Base-by-base conservation (phyloP, 1,140 invertebrate species). In the Nebria ingens region DNA sequence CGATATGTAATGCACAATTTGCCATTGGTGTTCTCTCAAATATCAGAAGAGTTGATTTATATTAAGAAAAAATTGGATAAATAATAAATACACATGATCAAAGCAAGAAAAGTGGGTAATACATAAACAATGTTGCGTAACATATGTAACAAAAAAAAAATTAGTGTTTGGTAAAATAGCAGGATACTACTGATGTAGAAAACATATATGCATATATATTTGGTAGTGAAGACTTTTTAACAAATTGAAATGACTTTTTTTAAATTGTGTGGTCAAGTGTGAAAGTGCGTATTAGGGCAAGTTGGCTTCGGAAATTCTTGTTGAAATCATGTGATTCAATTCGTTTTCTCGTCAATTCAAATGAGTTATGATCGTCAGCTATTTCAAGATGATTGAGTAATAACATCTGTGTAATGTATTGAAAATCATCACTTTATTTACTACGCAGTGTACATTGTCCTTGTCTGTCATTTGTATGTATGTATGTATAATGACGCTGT, bases 211-310 rank as follows among this genome's bases (percentile, higher is more conserved):
- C 17, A 45, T 17, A 45, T 45, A 45, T 45, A 45, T 11, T 34
- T 45, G 40, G 40, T 45, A 45, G 40, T 45, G 40, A 45, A 17
- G 40, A 45, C 40, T 45, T 45, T 29, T 45, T 45, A 45, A 45
- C 40, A 45, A 45, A 45, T 45, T 45, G 15, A 45, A 45, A 45
- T 12, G 40, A 45, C 40, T 45, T 45, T 45, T 45, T 45, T 45
- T 45, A 11, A 45, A 45, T 45, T 45, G 40, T 45, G 40, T 17
- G 40, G 25, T 45, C 9, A 12, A 45, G 17, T 12, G 40, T 45
- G 40, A 12, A 17, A 45, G 40, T 45, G 40, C 6, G 40, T 11
- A 9, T 6, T 34, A 34, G 25, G 6, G n/a, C n/a, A 9, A n/a
- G 25, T 34, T 34, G 25, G 6, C n/a, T 6, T 34, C n/a, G 6